These are phyloP conservation scores for Gibbula magus DNA, from an alignment of 2,888 invertebrate genomes.

Conservation along the genomic window DNA sequence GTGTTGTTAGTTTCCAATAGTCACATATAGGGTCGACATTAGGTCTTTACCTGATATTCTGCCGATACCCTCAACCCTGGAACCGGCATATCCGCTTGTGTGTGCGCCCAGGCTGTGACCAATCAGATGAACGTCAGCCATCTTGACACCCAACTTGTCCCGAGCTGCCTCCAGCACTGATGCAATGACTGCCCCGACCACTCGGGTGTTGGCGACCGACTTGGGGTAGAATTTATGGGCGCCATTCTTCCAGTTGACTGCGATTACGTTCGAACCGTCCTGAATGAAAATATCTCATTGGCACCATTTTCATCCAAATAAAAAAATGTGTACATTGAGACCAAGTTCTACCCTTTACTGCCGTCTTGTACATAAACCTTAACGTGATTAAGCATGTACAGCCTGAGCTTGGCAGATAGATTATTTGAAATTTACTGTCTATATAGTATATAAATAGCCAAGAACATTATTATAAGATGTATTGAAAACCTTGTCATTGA, in stretches of 20 bases:
- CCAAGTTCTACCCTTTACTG: too few species aligned
- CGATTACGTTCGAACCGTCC: conserved; percentile 55
- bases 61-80: conserved; percentile 74
- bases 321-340: too few species aligned
- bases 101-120: conserved; percentile 93
- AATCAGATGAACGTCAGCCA: conserved; percentile 75
- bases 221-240: conserved; percentile 82
- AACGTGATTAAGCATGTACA: too few species aligned
- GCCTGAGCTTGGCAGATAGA: too few species aligned
- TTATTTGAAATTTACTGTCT: too few species aligned
- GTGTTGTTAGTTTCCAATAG: too few species aligned
- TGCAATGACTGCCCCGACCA: conserved; percentile 80
- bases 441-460: too few species aligned
- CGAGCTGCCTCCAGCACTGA: conserved; percentile 37
- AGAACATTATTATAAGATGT: too few species aligned
- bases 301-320: too few species aligned
- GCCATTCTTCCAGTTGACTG: conserved; percentile 59
- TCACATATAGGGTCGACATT: too few species aligned
- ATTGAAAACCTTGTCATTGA: too few species aligned
- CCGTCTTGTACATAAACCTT: too few species aligned
- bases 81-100: conserved; percentile 90
- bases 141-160: conserved; percentile 25
- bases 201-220: conserved; percentile 91
- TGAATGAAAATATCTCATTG: conserved; percentile 23
- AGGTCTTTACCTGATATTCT: conserved; percentile 70